Evolutionary conservation across 2,888 invertebrate genomes (phyloP).

Genomic region (Acronicta psi): DNA sequence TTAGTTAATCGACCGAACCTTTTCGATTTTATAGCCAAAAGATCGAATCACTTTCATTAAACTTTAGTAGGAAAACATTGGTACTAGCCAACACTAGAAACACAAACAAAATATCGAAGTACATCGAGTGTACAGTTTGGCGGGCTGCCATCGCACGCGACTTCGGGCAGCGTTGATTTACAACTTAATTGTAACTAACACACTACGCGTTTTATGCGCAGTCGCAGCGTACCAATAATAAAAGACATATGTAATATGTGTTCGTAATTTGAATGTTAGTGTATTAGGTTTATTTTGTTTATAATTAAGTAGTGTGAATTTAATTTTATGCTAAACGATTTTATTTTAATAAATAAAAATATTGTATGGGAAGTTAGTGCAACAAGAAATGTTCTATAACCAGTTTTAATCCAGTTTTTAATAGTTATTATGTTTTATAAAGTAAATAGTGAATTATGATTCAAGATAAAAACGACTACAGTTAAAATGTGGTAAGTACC

Average conservation of each 20-base stretch:
- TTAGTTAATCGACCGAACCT: no score
- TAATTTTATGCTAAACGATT: no score
- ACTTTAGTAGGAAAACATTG: slow-evolving; percentile 12
- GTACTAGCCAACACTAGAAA: slow-evolving; percentile 18
- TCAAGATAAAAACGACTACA: no score
- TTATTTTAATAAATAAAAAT: no score
- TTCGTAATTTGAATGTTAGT: slow-evolving; percentile 18
- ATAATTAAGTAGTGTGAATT: no score
- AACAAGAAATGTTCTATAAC: no score
- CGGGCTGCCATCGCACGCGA: slow-evolving; percentile 50
- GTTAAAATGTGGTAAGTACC: no score
- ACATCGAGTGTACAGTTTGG: slow-evolving; percentile 45
- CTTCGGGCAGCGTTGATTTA: slow-evolving; percentile 48
- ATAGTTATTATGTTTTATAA: no score
- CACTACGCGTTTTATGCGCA: slow-evolving; percentile 26
- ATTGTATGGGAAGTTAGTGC: no score
- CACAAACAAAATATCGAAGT: slow-evolving; percentile 35
- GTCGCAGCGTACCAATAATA: slow-evolving; percentile 10
- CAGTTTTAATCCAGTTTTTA: no score
- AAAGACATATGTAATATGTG: slow-evolving; percentile 9
- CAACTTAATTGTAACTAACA: slow-evolving; percentile 57
- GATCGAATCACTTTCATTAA: slow-evolving; percentile 20
- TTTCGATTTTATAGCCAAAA: slow-evolving; percentile 9
- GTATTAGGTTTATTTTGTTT: background rate
- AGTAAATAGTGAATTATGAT: no score